phyloP scores from a whole-genome alignment of 2,113 vertebrate genomes.

The Malurus cyaneus region DNA sequence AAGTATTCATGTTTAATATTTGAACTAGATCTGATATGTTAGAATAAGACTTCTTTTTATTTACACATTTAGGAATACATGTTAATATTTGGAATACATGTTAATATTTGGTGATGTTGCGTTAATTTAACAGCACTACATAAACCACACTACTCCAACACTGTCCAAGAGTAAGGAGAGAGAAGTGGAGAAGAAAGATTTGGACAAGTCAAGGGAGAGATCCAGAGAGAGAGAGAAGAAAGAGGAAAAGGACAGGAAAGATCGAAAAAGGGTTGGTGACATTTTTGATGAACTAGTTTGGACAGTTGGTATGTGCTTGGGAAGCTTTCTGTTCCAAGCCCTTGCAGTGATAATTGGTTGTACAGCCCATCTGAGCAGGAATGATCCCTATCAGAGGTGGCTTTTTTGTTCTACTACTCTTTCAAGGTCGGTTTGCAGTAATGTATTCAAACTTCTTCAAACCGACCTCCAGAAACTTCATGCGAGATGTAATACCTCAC shows the following conservation, averaged over 20 bases:
- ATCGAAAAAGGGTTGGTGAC: conserved; percentile 87
- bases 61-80: conserved; percentile 35
- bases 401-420: not conserved
- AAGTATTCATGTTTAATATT: not conserved
- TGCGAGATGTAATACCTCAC: not conserved
- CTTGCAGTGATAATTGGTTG: not conserved
- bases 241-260: conserved; percentile 89
- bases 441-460: not conserved
- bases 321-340: not conserved
- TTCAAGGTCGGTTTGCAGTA: not conserved
- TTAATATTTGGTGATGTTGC: conserved; percentile 78
- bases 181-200: conserved; percentile 90
- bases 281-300: conserved; percentile 59
- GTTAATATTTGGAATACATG: conserved; percentile 70
- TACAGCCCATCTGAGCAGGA: not conserved
- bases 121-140: conserved; percentile 88
- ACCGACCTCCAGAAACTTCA: not conserved
- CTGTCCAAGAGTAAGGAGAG: conserved; percentile 89
- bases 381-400: fast-evolving
- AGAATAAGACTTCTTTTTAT: conserved; percentile 33
- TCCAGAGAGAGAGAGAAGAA: conserved; percentile 92
- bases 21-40: not conserved
- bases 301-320: not conserved
- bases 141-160: conserved; percentile 86
- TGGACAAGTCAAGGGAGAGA: conserved; percentile 89